phyloP scores from a whole-genome alignment of 1,140 invertebrate genomes.

The Drosophila micromelanica region DNA sequence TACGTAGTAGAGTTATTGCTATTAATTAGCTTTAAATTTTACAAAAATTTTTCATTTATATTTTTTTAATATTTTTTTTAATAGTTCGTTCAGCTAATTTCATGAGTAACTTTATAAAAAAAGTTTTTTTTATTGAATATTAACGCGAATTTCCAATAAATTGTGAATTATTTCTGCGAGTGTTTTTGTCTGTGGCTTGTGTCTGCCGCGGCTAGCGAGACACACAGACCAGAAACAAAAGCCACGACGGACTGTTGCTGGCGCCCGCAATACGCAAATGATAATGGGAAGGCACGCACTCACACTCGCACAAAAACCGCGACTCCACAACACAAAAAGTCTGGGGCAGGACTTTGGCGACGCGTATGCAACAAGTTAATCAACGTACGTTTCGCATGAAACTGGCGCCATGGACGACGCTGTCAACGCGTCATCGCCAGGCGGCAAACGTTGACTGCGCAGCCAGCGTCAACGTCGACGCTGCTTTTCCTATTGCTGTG shows the following conservation, averaged over 20 bases:
- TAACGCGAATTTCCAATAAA: conserved; percentile 15
- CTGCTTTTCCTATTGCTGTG: conserved; percentile 21
- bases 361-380: conserved; percentile 81
- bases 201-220: not conserved
- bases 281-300: conserved; percentile 43
- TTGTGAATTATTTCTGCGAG: conserved; percentile 22
- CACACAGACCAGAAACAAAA: not conserved
- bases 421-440: conserved; percentile 54
- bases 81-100: too few relatives aligned
- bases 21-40: not conserved
- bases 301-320: conserved; percentile 1
- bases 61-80: not conserved
- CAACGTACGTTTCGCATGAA: conserved; percentile 78
- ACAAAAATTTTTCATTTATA: not conserved
- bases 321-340: conserved; percentile 37
- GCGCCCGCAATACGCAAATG: conserved; percentile 70
- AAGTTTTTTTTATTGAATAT: conserved; percentile 21
- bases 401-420: conserved; percentile 66
- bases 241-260: conserved; percentile 26
- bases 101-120: too few relatives aligned
- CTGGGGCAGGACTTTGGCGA: conserved; percentile 49
- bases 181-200: conserved; percentile 27
- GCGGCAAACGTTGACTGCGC: conserved; percentile 42
- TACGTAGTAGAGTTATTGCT: not conserved
- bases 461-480: conserved; percentile 25